Evolutionary conservation across 2,888 invertebrate genomes (phyloP), one percentile per base, ranked within the genome.

Genomic region (Augochlorella aurata): DNA sequence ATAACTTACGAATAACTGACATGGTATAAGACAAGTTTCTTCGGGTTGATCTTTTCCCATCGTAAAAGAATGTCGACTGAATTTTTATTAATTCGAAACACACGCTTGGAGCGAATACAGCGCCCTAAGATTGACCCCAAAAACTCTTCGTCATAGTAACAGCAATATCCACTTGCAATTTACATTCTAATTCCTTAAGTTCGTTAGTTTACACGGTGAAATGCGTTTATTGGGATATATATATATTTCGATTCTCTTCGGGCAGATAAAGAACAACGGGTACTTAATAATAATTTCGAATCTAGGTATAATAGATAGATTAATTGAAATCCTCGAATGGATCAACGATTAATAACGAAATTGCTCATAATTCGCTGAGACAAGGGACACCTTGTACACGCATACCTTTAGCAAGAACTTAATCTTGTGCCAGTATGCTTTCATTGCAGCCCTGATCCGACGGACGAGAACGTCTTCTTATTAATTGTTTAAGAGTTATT

Each of bases 401-500:
- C 54, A 54, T 38, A 38, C 29, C 16, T 29, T 61, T 61, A 29
- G 61, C 61, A 16, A 61, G 9, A 61, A 16, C 3, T 29, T 16
- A 24, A 58, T 12, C 14, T 29, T 21, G 54, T 54, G 21, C 21
- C 54, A 21, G 61, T 29, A 61, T 9, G 61, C 24, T 61, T 29
- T 61, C 61, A 16, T 29, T 8, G 61, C 16, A 29, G 24, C 24
- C 61, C 24, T 16, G 29, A 61, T 38, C 29, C 38, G 38, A 63
- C 29, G 21, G 18, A 14, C 49, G 47, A 18, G 49, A 68, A 54
- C 16, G 49, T 63, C 50, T 70, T 79, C 66, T 79, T 74, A 24
- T 77, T 69, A 72, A 71, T 68, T 74, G 58, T 72, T 71, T 69
- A 76, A 68, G 58, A 29, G 44, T 80, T 49, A 44, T 70, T 16